These are phyloP conservation scores for Choloepus hoffmanni DNA, from an alignment of 2,113 vertebrate genomes.

Conservation along the genomic window DNA sequence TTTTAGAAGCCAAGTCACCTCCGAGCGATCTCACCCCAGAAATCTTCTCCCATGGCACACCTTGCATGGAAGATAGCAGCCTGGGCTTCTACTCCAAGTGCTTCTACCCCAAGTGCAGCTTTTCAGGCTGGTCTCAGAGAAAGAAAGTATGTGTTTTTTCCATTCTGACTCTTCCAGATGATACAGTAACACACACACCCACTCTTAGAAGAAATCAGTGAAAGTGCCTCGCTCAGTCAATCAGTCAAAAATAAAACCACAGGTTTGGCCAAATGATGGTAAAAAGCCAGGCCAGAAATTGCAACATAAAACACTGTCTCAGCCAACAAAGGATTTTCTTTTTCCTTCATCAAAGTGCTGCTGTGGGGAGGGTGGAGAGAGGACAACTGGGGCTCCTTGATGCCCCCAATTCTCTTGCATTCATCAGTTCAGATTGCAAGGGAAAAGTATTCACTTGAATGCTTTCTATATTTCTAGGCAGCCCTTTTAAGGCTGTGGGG, in stretches of 20 bases:
- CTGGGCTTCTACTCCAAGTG: not conserved
- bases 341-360: conserved; percentile 50
- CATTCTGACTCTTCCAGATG: conserved; percentile 23
- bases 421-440: conserved; percentile 28
- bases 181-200: conserved; percentile 1
- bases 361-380: not conserved
- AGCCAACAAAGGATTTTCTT: conserved; percentile 52
- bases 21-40: not conserved
- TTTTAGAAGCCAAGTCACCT: conserved; percentile 49
- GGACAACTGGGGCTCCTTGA: not conserved
- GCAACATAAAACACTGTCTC: conserved; percentile 36
- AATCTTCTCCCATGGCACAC: not conserved
- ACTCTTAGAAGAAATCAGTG: conserved; percentile 54
- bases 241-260: conserved; percentile 47
- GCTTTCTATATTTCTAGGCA: not conserved
- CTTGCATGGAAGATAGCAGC: conserved; percentile 1
- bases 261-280: conserved; percentile 24
- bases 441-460: conserved; percentile 28
- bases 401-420: conserved; percentile 22
- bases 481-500: conserved; percentile 50
- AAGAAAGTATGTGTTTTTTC: not conserved
- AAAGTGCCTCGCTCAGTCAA: not conserved
- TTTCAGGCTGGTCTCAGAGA: conserved; percentile 41
- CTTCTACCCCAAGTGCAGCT: not conserved
- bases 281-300: conserved; percentile 57